Conservation (phyloP, 2,888 invertebrate genomes). For the Gibbula magus region DNA sequence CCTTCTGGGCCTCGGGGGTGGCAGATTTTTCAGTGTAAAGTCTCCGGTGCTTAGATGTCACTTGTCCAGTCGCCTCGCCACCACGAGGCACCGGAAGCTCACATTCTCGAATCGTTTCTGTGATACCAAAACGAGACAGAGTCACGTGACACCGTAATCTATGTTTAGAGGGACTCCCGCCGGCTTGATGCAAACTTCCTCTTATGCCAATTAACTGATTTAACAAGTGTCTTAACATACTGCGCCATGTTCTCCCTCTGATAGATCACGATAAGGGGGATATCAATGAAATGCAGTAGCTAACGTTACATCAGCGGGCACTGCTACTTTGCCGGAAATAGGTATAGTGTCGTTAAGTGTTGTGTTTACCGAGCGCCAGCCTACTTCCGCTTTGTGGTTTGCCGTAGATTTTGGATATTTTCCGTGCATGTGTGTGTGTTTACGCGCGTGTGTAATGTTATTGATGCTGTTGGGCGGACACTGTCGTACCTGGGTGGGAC, state of each 20-base stretch:
- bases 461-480: too few species aligned
- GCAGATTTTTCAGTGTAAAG: neutral
- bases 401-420: neutral
- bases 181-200: neutral
- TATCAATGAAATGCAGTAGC: slow-evolving; percentile 7
- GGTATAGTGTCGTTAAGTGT: slow-evolving; percentile 9
- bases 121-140: neutral
- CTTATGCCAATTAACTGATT: neutral
- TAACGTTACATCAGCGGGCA: slow-evolving; percentile 4
- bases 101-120: neutral
- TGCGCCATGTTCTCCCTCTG: neutral
- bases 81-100: neutral
- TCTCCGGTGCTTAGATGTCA: neutral
- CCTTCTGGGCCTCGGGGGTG: neutral
- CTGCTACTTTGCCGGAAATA: neutral
- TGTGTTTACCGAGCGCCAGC: neutral
- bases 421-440: too few species aligned
- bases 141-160: neutral
- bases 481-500: too few species aligned
- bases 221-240: neutral
- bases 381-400: neutral
- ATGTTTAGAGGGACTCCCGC: slow-evolving; percentile 5
- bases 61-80: neutral
- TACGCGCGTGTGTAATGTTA: too few species aligned
- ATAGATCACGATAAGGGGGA: neutral